These are phyloP conservation scores for Carassius auratus DNA, from an alignment of 2,113 vertebrate genomes.

Conservation along the genomic window DNA sequence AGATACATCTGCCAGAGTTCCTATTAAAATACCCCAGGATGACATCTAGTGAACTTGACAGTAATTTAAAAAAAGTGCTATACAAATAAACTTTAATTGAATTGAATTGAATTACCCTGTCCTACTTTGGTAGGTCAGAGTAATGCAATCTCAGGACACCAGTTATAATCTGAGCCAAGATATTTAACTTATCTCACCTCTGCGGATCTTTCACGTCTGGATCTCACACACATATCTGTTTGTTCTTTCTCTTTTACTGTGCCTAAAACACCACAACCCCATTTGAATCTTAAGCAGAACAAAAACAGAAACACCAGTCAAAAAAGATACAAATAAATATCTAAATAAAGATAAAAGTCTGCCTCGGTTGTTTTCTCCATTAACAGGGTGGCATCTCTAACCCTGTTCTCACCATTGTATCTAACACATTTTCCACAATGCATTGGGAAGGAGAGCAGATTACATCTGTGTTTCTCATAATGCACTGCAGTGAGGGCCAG, in stretches of 20 bases:
- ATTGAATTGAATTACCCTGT: background rate
- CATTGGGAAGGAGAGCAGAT: slow-evolving; percentile 18
- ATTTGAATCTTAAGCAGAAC: background rate
- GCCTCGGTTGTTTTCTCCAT: slow-evolving; percentile 6
- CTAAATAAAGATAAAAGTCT: background rate
- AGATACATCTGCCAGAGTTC: background rate
- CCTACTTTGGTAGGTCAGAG: background rate
- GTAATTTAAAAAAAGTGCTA: background rate
- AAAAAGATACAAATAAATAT: slow-evolving; percentile 26
- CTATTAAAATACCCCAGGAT: slow-evolving; percentile 7
- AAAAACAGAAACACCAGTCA: background rate
- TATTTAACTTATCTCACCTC: background rate
- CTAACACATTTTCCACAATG: slow-evolving; percentile 20
- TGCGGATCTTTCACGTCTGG: no score
- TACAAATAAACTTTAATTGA: no score
- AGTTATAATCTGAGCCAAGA: background rate
- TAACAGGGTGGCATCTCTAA: slow-evolving; percentile 13
- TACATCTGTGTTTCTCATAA: no score
- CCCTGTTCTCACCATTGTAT: background rate
- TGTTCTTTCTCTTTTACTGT: background rate
- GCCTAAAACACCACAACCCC: background rate
- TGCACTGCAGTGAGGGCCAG: no score
- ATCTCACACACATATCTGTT: background rate
- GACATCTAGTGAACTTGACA: background rate
- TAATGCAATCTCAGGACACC: background rate